Conservation (phyloP, 37 sponge, comb jelly and placozoan genomes). For the Theonella swinhoei region DNA sequence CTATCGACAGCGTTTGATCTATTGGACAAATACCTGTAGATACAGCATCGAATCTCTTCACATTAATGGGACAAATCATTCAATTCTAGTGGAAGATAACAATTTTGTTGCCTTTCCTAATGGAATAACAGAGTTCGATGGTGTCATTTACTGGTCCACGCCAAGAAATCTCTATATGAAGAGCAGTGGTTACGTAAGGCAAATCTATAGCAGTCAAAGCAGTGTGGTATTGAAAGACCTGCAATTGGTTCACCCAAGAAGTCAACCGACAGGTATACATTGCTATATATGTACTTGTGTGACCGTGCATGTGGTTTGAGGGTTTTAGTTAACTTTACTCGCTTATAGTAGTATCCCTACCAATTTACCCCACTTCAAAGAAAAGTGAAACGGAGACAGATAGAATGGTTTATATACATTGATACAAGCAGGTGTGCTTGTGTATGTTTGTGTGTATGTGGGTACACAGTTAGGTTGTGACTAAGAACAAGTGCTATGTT, state of each 20-base stretch:
- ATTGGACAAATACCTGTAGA: not conserved
- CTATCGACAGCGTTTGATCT: not conserved
- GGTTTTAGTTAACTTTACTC: too few relatives aligned
- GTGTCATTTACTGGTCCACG: not conserved
- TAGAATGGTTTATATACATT: too few relatives aligned
- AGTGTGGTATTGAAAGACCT: not conserved
- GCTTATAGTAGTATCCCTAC: too few relatives aligned
- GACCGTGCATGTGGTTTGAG: too few relatives aligned
- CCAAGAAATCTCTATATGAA: not conserved
- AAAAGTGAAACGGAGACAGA: too few relatives aligned
- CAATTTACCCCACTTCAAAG: too few relatives aligned
- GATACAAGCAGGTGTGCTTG: too few relatives aligned
- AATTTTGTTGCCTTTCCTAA: not conserved
- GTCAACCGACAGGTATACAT: not conserved
- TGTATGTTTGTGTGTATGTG: too few relatives aligned
- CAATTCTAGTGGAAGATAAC: not conserved
- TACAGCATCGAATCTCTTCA: not conserved
- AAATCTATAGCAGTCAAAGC: not conserved
- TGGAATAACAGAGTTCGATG: not conserved
- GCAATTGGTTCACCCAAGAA: not conserved
- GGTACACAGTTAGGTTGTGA: too few relatives aligned
- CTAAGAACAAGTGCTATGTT: too few relatives aligned
- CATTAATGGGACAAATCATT: not conserved
- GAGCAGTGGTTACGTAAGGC: not conserved
- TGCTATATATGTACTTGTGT: too few relatives aligned